Evolutionary conservation across 2,113 vertebrate species (phyloP), one percentile per base, ranked within the genome.

Genomic region (Polypterus senegalus): DNA sequence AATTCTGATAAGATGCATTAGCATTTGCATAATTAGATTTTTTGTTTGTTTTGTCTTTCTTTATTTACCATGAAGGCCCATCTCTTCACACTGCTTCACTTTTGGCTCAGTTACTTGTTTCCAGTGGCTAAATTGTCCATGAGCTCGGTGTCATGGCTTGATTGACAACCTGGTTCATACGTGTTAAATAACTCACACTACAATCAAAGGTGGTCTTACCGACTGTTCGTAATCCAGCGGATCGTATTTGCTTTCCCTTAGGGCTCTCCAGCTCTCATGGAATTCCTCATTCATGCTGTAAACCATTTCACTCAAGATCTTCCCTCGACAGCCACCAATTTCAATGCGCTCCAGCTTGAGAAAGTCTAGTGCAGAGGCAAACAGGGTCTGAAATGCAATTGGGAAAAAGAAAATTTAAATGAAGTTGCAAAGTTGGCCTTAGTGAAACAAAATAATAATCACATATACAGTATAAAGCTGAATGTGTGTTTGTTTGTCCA

Each of bases 161-260:
- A 27, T 2, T 27, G 27, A 1, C 27, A 27, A 27, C 27, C 27
- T 27, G 27, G 27, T 27, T 27, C 27, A 27, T 2, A 27, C 2
- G 27, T 27, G 2, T 27, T 27, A 27, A 27, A 27, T 27, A 27
- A 27, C 27, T 27, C 27, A 27, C 27, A 27, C 27, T 27, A 2
- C 27, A 27, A 27, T 27, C 27, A 27, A 27, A 27, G 27, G 27
- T 27, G 27, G 27, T 27, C 60, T 76, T 70, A 84, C 79, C 61
- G 75, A 56, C 58, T 77, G 74, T 6, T 65, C 78, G 48, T 78
- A 85, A 74, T 83, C 79, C 69, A 88, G 63, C 3, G 77, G 78
- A 63, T 74, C 76, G 7, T 83, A 76, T 82, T 89, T 86, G 73
- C 81, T 87, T 76, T 88, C 80, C 66, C 76, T 71, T 9, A 83